Evolutionary conservation across 2,888 invertebrate genomes (phyloP).

Genomic region (Papilio elwesi): DNA sequence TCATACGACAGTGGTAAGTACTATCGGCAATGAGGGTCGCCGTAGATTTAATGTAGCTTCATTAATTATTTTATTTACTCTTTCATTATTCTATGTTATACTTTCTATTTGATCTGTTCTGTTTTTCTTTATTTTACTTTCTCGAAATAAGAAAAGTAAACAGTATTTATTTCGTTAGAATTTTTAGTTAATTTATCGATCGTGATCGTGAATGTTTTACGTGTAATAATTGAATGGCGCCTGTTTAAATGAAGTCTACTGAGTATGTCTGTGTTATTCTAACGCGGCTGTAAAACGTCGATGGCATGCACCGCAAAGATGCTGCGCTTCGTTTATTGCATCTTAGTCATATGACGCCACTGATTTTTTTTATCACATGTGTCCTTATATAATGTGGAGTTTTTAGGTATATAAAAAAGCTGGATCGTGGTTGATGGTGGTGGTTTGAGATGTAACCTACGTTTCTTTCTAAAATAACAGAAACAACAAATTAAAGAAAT

Average conservation of each 20-base stretch:
- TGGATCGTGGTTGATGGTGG: too few relatives aligned
- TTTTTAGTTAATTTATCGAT: neutral
- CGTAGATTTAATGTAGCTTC: slow-evolving; percentile 3
- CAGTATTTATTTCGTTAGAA: neutral
- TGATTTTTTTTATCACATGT: slow-evolving; percentile 47
- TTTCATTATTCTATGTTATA: neutral
- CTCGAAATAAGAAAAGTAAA: neutral
- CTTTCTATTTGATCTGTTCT: neutral
- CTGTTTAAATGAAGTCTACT: slow-evolving; percentile 7
- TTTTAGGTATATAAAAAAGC: too few relatives aligned
- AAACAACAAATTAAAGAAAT: too few relatives aligned
- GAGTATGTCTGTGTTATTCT: slow-evolving; percentile 26
- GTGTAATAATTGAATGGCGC: slow-evolving; percentile 4
- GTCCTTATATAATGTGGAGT: slow-evolving; percentile 33
- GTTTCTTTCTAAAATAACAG: too few relatives aligned
- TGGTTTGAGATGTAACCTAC: neutral
- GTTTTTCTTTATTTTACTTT: too few relatives aligned
- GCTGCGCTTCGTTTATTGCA: slow-evolving; percentile 36
- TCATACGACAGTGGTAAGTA: slow-evolving; percentile 33
- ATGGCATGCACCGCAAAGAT: slow-evolving; percentile 35
- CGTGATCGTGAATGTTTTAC: neutral
- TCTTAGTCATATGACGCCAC: slow-evolving; percentile 46
- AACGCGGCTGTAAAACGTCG: slow-evolving; percentile 27
- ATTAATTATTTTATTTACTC: neutral
- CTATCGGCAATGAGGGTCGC: neutral